Conservation (phyloP, 2,888 invertebrate species). For the Eupeodes latifasciatus region DNA sequence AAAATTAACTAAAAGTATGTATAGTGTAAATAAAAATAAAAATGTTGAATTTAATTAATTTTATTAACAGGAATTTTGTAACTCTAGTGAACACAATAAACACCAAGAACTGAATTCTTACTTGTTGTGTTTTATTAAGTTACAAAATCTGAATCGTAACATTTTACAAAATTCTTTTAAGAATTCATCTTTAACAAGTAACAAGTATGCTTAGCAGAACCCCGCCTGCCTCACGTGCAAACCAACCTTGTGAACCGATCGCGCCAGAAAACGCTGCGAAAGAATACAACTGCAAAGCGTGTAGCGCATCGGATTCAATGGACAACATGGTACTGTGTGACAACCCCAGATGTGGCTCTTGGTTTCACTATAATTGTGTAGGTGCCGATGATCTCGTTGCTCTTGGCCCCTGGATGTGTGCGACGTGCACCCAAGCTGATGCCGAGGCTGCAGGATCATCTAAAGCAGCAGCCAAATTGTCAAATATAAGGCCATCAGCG, state of each 20-base stretch:
- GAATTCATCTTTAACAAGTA: not conserved
- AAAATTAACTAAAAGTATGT: too few species aligned
- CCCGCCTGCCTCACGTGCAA: not conserved
- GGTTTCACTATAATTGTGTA: not conserved
- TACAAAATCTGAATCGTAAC: not conserved
- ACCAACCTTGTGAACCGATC: not conserved
- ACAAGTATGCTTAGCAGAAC: not conserved
- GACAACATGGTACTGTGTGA: constrained; percentile 22
- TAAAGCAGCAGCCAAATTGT: not conserved
- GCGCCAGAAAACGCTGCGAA: not conserved
- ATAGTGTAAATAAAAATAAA: too few species aligned
- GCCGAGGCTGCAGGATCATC: not conserved
- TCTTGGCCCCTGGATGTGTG: constrained; percentile 15
- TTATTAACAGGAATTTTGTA: too few species aligned
- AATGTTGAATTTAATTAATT: too few species aligned
- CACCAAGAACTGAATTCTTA: too few species aligned
- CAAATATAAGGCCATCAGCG: not conserved
- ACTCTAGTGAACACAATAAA: too few species aligned
- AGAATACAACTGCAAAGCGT: constrained; percentile 26
- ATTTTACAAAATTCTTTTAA: constrained; percentile 28
- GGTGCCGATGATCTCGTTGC: constrained; percentile 1
- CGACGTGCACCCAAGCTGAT: not conserved
- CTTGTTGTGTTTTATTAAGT: too few species aligned
- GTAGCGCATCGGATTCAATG: constrained; percentile 5
- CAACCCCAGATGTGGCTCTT: constrained; percentile 5